phyloP scores from a whole-genome alignment of 1,140 invertebrate species.

The Drosophila subobscura region DNA sequence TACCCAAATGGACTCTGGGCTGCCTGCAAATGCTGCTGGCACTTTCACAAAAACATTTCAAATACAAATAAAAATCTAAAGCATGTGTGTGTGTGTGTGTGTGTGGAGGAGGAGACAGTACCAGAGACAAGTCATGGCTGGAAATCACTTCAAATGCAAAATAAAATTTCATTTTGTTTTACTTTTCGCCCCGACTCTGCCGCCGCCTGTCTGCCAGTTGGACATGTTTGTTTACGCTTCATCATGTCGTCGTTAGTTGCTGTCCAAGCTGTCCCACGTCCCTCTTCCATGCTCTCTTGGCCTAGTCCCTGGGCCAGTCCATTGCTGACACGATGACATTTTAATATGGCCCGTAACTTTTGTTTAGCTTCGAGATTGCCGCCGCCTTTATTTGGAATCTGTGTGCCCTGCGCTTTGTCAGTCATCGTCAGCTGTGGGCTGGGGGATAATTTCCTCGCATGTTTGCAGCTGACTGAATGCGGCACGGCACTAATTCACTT shows the following conservation, averaged over 20 bases:
- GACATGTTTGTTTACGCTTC: slow-evolving; percentile 82
- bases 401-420: slow-evolving; percentile 28
- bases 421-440: slow-evolving; percentile 68
- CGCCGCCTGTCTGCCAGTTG: slow-evolving; percentile 63
- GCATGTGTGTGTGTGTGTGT: slow-evolving; percentile 30
- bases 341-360: slow-evolving; percentile 79
- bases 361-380: slow-evolving; percentile 62
- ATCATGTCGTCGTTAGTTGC: slow-evolving; percentile 79
- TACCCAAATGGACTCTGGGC: slow-evolving; percentile 72
- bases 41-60: slow-evolving; percentile 79
- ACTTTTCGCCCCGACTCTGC: slow-evolving; percentile 41
- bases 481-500: slow-evolving; percentile 48
- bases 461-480: slow-evolving; percentile 44
- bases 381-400: slow-evolving; percentile 6
- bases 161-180: slow-evolving; percentile 82
- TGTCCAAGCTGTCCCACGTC: slow-evolving; percentile 12
- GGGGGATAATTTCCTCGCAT: slow-evolving; percentile 38
- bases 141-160: slow-evolving; percentile 79
- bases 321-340: slow-evolving; percentile 75
- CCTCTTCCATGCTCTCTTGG: slow-evolving; percentile 17
- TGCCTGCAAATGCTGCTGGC: slow-evolving; percentile 75
- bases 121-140: slow-evolving; percentile 16
- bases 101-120: slow-evolving; percentile 11
- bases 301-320: slow-evolving; percentile 5
- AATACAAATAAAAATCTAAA: slow-evolving; percentile 79